These are phyloP conservation scores for Zhengitettix transpicula DNA, from an alignment of 2,888 invertebrate genomes.

Conservation along the genomic window DNA sequence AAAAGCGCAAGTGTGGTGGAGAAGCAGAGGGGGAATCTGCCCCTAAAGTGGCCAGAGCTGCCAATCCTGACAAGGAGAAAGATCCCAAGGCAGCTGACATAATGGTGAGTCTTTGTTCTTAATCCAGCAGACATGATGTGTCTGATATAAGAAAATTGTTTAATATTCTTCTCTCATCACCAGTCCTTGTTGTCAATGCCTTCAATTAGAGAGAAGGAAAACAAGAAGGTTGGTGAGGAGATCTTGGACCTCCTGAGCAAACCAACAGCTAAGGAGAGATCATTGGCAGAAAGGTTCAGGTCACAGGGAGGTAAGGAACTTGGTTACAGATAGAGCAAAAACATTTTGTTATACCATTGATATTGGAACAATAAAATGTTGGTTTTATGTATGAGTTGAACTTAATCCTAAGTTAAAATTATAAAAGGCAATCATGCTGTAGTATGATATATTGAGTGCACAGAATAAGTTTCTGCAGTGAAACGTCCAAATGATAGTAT, in stretches of 20 bases:
- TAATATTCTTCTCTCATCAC: too few relatives aligned
- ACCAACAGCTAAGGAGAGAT: constrained; percentile 90
- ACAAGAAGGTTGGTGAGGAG: constrained; percentile 88
- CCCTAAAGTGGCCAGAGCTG: constrained; percentile 30
- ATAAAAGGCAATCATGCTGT: too few relatives aligned
- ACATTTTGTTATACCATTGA: too few relatives aligned
- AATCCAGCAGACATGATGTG: too few relatives aligned
- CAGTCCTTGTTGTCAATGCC: constrained; percentile 80
- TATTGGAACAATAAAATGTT: too few relatives aligned
- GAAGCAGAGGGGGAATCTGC: constrained; percentile 13
- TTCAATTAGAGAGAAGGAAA: constrained; percentile 88
- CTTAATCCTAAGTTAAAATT: too few relatives aligned
- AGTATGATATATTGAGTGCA: too few relatives aligned
- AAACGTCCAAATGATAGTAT: too few relatives aligned
- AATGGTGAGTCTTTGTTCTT: constrained; percentile 34
- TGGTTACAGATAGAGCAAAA: too few relatives aligned
- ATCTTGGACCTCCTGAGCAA: constrained; percentile 84
- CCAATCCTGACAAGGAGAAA: constrained; percentile 30
- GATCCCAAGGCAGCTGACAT: constrained; percentile 43
- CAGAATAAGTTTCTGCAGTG: too few relatives aligned
- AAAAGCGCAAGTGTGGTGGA: constrained; percentile 32
- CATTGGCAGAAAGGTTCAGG: constrained; percentile 86
- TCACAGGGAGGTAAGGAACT: constrained; percentile 64
- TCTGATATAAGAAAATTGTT: too few relatives aligned
- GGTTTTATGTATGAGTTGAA: too few relatives aligned